Evolutionary conservation across 2,113 vertebrate genomes (phyloP), one percentile per base, ranked within the genome.

Genomic region (Elephas maximus): DNA sequence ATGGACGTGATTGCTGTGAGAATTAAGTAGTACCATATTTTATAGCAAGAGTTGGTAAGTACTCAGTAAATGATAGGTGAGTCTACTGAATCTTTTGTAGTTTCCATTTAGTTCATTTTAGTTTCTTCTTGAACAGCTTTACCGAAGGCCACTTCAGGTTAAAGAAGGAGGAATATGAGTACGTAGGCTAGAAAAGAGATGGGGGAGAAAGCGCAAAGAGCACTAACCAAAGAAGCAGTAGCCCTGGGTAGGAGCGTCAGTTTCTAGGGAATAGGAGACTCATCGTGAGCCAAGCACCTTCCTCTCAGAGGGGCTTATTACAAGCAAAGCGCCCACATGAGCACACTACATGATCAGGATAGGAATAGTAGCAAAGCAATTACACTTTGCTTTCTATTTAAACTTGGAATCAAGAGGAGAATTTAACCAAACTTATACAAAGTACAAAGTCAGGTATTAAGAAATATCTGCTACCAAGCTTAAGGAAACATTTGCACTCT

Each of bases 391-490:
- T 88, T 95, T 93, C 84, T 88, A 92, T 51, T 95, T 67, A 84
- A 91, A 48, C 41, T 81, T 73, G 91, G 67, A 89, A 91, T 65
- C 41, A 60, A 33, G 67, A 74, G 79, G 69, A 77, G 60, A 96
- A 96, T 93, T 44, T 28, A 94, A 83, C 33, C 20, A 53, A 94
- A 84, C 20, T 76, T 33, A 51, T 60, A 88, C 20, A 77, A 89
- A 97, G 45, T 57, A 24, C 67, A 79, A n/a, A 94, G 73, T 48
- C 57, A 24, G 2, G 5, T 91, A 93, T 83, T 78, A 80, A 88
- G 76, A 92, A 94, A 53, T 82, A 94, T 60, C 30, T 89, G 74
- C 60, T 94, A 91, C 60, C 65, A 81, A 93, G 57, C 41, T 94
- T 88, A 94, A 88, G 60, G 37, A 93, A 93, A 88, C 44, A 85